These are phyloP conservation scores for Pemphigus obesinymphae DNA, from an alignment of 1,140 invertebrate genomes.

Conservation along the genomic window DNA sequence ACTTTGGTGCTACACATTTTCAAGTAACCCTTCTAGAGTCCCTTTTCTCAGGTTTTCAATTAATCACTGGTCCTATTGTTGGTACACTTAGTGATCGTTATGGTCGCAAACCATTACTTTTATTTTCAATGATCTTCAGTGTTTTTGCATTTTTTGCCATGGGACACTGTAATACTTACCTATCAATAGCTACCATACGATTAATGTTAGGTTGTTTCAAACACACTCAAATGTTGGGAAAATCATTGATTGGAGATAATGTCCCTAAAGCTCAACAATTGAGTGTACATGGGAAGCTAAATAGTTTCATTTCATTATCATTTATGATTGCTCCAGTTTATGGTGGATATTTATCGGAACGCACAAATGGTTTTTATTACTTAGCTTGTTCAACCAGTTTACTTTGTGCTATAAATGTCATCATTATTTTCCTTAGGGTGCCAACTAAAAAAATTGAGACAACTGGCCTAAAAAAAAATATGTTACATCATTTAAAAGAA, in stretches of 20 bases:
- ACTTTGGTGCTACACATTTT: conserved; percentile 60
- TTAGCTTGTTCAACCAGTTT: conserved; percentile 52
- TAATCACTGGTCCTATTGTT: conserved; percentile 85
- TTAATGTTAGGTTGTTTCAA: conserved; percentile 91
- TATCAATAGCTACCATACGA: conserved; percentile 83
- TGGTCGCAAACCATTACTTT: conserved; percentile 78
- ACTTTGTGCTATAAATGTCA: conserved; percentile 56
- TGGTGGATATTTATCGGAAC: conserved; percentile 81
- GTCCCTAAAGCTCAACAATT: conserved; percentile 63
- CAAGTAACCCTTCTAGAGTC: conserved; percentile 80
- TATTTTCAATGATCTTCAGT: conserved; percentile 68
- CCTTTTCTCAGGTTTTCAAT: conserved; percentile 92
- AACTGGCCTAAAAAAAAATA: neutral
- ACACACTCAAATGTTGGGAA: conserved; percentile 72
- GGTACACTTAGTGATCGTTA: conserved; percentile 92
- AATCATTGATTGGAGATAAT: conserved; percentile 91
- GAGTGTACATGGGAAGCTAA: conserved; percentile 89
- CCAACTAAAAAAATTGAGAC: conserved; percentile 52
- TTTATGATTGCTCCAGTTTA: conserved; percentile 93
- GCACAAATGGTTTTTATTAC: conserved; percentile 57
- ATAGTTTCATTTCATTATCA: conserved; percentile 91
- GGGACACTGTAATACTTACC: conserved; percentile 79
- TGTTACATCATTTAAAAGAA: conserved; percentile 18
- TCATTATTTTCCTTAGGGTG: conserved; percentile 52
- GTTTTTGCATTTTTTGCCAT: conserved; percentile 54